Conservation (phyloP, 2,113 vertebrate genomes). For the Steatornis caripensis region DNA sequence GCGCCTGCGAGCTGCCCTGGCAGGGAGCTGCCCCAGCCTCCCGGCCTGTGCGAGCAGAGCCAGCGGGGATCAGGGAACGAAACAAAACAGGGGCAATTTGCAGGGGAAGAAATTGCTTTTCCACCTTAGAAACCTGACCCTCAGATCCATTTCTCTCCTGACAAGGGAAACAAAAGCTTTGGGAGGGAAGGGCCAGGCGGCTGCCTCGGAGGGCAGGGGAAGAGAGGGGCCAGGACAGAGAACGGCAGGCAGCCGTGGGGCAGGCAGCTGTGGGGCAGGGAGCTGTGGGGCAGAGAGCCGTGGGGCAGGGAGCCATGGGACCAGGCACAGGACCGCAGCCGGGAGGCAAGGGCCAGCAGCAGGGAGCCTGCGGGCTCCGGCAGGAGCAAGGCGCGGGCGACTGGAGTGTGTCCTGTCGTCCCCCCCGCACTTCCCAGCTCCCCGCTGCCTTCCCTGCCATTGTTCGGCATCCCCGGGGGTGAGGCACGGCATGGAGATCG, state of each 20-base stretch:
- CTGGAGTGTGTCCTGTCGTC: neutral
- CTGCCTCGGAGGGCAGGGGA: neutral
- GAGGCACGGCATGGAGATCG: neutral
- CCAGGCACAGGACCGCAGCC: neutral
- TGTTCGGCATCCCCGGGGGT: neutral
- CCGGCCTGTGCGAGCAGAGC: neutral
- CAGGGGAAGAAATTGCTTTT: neutral
- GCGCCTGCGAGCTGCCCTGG: neutral
- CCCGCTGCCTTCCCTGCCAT: neutral
- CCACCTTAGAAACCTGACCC: neutral
- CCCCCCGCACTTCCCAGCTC: neutral
- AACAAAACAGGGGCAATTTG: neutral
- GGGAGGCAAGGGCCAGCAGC: neutral
- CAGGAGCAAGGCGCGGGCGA: neutral
- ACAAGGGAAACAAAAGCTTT: neutral
- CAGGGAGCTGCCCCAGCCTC: fast-evolving
- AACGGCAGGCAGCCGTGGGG: neutral
- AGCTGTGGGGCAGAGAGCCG: neutral
- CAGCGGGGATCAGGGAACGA: neutral
- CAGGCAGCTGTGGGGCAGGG: neutral
- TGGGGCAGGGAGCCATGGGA: neutral
- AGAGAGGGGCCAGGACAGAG: neutral
- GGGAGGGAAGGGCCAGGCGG: neutral
- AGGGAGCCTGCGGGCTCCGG: neutral
- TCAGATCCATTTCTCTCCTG: neutral